Base-by-base conservation (phyloP, 1,140 invertebrate species). In the Cydia pomonella region DNA sequence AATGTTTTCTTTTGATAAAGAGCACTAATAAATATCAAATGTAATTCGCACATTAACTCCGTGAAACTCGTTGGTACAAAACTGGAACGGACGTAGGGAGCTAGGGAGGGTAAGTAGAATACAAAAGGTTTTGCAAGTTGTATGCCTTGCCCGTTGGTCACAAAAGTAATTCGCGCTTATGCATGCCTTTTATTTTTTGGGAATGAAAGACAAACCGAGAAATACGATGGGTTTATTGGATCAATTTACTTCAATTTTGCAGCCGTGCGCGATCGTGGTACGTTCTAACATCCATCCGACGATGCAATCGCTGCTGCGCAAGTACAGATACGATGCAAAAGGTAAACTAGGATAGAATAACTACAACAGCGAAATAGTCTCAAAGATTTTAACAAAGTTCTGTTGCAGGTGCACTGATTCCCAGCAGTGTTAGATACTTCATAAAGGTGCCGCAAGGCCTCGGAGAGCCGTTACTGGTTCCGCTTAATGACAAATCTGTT, bases 361-460 rank as follows among this genome's bases (percentile, higher is more conserved):
- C 41, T 44, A 44, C 10, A 12, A 44, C 41, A 13, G 13, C 10
- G 12, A 44, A 44, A 44, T 44, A 16, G 27, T 73, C 6, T 59
- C 47, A 53, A 73, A 3, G 21, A 4, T 59, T 23, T 73, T 16
- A 59, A 59, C 21, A 59, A 21, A 59, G 53, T 23, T 59, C 18
- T 66, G 78, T 82, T 82, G 7, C 77, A 92, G 91, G 91, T 73
- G 75, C 86, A 12, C 79, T 92, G 13, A 92, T 92, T 72, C 91
- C 89, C 7, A 85, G 86, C 77, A 92, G 91, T 64, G 91, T 92
- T 21, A 87, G 88, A 75, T 92, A 92, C 73, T 92, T 86, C 63
- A 85, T 91, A 16, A 92, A 92, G 62, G 59, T 90, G 64, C 89
- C 87, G 1, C 82, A 88, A 78, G 87, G 84, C 4, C 27, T 83